Evolutionary conservation across 2,113 vertebrate genomes (phyloP).

Genomic region (Calidris pugnax): DNA sequence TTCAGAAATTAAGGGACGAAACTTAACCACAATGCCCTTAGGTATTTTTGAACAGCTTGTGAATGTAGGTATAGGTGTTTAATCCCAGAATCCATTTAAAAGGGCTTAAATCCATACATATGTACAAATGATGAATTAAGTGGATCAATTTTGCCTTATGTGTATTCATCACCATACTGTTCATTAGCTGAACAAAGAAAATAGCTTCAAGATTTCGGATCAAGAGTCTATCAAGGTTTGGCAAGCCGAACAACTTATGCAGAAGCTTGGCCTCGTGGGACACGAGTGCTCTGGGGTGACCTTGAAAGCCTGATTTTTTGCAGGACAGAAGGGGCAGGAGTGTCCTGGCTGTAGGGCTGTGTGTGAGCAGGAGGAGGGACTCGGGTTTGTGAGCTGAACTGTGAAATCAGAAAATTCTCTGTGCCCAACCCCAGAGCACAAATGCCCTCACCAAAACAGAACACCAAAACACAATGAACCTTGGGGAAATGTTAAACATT

Average conservation of each 20-base stretch:
- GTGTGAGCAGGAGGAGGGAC: neutral
- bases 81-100: constrained; percentile 71
- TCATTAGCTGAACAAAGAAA: constrained; percentile 76
- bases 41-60: neutral
- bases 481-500: neutral
- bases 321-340: neutral
- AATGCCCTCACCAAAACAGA: neutral
- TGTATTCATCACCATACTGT: constrained; percentile 75
- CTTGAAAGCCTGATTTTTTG: constrained; percentile 27
- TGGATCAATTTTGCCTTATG: constrained; percentile 73
- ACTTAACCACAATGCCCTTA: neutral
- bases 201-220: constrained; percentile 67
- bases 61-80: constrained; percentile 42
- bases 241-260: constrained; percentile 60
- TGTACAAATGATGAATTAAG: constrained; percentile 75
- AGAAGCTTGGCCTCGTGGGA: neutral
- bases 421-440: neutral
- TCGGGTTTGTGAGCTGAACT: neutral
- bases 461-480: neutral
- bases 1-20: constrained; percentile 15
- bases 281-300: neutral
- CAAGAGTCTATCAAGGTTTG: constrained; percentile 70
- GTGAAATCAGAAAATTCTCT: neutral
- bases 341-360: neutral
- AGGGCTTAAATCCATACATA: constrained; percentile 69